phyloP scores from a whole-genome alignment of 2,888 invertebrate species.

The Leptothorax acervorum region DNA sequence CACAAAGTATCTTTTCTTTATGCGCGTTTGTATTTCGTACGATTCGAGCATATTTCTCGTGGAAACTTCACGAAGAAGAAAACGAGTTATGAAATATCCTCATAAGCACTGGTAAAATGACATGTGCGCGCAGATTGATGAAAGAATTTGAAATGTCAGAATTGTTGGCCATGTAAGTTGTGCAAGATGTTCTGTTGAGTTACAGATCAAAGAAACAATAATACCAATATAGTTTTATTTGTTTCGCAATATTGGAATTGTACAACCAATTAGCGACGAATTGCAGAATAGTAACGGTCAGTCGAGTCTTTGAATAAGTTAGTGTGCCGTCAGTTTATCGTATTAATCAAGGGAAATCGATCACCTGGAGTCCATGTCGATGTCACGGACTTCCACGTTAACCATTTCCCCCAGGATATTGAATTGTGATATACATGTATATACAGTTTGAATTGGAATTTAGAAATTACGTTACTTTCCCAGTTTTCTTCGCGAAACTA shows the following conservation, averaged over 20 bases:
- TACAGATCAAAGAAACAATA: not conserved
- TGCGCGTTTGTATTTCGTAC: not conserved
- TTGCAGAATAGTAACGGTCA: not conserved
- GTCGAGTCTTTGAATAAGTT: not conserved
- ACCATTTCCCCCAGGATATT: not conserved
- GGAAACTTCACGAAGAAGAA: not conserved
- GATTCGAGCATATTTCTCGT: not conserved
- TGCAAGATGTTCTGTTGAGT: not conserved
- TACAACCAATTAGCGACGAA: not conserved
- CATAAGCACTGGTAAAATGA: not conserved
- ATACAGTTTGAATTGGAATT: constrained; percentile 47
- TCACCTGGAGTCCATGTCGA: not conserved
- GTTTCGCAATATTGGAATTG: not conserved
- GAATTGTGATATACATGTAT: not conserved
- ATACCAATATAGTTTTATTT: not conserved
- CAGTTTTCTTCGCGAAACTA: constrained; percentile 56
- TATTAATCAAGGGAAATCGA: constrained; percentile 14
- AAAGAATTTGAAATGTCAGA: not conserved
- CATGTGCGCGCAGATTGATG: not conserved
- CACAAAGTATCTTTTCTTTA: not conserved
- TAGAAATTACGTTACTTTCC: constrained; percentile 67
- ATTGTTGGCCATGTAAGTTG: not conserved
- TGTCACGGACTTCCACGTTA: constrained; percentile 5
- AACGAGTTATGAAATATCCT: not conserved
- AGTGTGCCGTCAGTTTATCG: constrained; percentile 1